Evolutionary conservation across 1,140 invertebrate species (phyloP), one percentile per base, ranked within the genome.

Genomic region (Notospermus geniculatus): DNA sequence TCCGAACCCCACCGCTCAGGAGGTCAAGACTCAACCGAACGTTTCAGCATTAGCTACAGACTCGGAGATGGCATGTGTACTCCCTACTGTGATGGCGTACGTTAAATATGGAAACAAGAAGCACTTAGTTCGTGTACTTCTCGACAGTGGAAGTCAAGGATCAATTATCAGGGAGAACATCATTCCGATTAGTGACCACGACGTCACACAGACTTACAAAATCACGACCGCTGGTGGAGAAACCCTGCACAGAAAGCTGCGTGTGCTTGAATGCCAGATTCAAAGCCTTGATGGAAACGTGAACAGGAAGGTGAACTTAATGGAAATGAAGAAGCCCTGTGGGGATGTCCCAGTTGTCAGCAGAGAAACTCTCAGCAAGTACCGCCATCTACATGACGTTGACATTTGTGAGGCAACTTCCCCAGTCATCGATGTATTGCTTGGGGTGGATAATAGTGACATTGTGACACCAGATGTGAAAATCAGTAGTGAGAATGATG

Each of bases 301-400:
- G 5, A 23, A 5, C n/a, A 19, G 46, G 9, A 5, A 50, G 9
- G n/a, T n/a, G 4, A 5, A n/a, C 4, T 50, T 50, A 5, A 7
- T 27, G 9, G 46, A 50, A 50, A 50, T 50, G 46, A 50, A 50
- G 46, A 50, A 50, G n/a, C 46, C 46, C 9, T 50, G 46, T 50
- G 46, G 46, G 4, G 46, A 50, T n/a, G 19, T 50, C 4, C 46
- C 46, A 7, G 46, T 50, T n/a, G n/a, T 50, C 25, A 5, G 19
- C 25, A 5, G n/a, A 19, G 25, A 50, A 23, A 5, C n/a, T 23
- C 9, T 50, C 4, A 19, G n/a, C 4, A 19, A 50, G 5, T 50
- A 50, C 9, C 46, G 19, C 25, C 46, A 50, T n/a, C n/a, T 50
- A 23, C 4, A 19, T 50, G n/a, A 50, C 25, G 25, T 50, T 50